Evolutionary conservation across 2,888 invertebrate species (phyloP), one percentile per base, ranked within the genome.

Genomic region (Thalpophila matura): DNA sequence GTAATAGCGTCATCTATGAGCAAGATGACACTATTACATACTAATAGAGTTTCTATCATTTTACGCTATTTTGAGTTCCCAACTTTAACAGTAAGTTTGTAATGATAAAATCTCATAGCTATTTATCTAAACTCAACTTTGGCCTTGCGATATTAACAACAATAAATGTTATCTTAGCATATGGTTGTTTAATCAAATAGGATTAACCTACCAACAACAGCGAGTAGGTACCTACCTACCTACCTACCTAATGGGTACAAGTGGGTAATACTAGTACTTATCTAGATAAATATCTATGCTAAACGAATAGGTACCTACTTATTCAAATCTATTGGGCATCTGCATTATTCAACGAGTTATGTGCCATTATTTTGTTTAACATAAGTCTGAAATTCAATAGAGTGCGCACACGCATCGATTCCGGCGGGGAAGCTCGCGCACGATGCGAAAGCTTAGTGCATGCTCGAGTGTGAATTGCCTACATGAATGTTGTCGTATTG

Each of bases 401-500:
- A 60, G 53, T 77, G 81, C 79, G 84, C 85, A 80, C 77, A 81
- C 78, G 84, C 83, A 82, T 75, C 77, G 73, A 63, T 70, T 75
- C 68, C 42, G 57, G 53, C 66, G 81, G 82, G 82, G 82, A 67
- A 73, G 75, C 79, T 81, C 76, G 81, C 81, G 85, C 82, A 73
- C 77, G 76, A 78, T 75, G 70, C 84, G 82, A 84, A 84, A 87
- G 86, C 85, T 82, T 72, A 62, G 74, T 74, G 71, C 71, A 77
- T 78, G 82, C 81, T 81, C 77, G 73, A 89, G 87, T 89, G 89
- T 85, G 84, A 90, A 90, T 86, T 88, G 86, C 82, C 76, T 81
- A 82, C 87, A 86, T 87, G 86, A 83, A 86, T 86, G 86, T 89
- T 86, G 88, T 89, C 86, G 87, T 88, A 87, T 89, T 89, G 89